A percentile compares a stretch with the other conserved stretches of the same genome.
Evolutionary conservation across 2,113 vertebrate genomes (phyloP).

Genomic region (Xiphias gladius): DNA sequence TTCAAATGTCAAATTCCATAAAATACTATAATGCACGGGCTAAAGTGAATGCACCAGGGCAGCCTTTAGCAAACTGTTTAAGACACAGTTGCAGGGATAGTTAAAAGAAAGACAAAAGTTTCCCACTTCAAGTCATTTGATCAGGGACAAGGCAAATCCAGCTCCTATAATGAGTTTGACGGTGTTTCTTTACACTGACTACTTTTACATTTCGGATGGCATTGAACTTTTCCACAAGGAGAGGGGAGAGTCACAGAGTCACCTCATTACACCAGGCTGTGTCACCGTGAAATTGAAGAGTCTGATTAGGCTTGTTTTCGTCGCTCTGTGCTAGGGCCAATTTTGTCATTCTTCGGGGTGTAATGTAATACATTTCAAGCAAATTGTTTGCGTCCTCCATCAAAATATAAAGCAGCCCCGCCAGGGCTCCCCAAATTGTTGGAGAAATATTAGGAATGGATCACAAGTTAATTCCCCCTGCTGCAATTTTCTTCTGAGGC

Average conservation of each 20-base stretch:
- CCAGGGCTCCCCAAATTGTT: slow-evolving; percentile 69
- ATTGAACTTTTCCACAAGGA: slow-evolving; percentile 46
- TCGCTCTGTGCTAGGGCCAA: slow-evolving; percentile 64
- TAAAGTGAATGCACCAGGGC: neutral
- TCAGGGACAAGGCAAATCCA: slow-evolving; percentile 21
- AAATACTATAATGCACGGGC: neutral
- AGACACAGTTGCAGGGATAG: neutral
- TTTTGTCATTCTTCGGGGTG: slow-evolving; percentile 74
- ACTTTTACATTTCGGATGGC: slow-evolving; percentile 36
- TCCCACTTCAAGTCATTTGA: slow-evolving; percentile 5
- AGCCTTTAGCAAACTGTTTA: slow-evolving; percentile 5
- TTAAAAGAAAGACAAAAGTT: neutral
- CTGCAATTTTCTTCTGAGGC: slow-evolving; percentile 73
- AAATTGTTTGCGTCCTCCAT: slow-evolving; percentile 80
- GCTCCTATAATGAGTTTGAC: slow-evolving; percentile 33
- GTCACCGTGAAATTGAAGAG: slow-evolving; percentile 81
- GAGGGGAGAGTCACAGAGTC: slow-evolving; percentile 40
- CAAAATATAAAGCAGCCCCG: slow-evolving; percentile 69
- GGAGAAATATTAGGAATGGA: slow-evolving; percentile 77
- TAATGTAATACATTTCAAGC: slow-evolving; percentile 80
- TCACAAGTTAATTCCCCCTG: slow-evolving; percentile 79
- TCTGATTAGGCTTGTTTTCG: slow-evolving; percentile 79
- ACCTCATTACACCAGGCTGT: slow-evolving; percentile 75
- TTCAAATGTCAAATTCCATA: neutral
- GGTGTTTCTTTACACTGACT: slow-evolving; percentile 32